Percentiles rank a stretch among this genome's conserved stretches.
Evolutionary conservation across 2,113 vertebrate species (phyloP).

Genomic region (Danio rerio): GRCz12tu NC_133176.1:45647001-45647500

Average conservation of each 20-base stretch:
- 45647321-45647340: neutral
- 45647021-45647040: slow-evolving; percentile 94
- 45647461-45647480: too few species aligned
- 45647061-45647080: slow-evolving; percentile 96
- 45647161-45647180: neutral
- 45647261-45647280: too few species aligned
- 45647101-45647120: slow-evolving; percentile 96
- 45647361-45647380: neutral
- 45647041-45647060: slow-evolving; percentile 93
- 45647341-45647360: neutral
- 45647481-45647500: too few species aligned
- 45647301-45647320: neutral
- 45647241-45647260: neutral
- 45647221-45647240: neutral
- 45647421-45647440: too few species aligned
- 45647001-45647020: slow-evolving; percentile 97
- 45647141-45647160: neutral
- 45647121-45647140: neutral
- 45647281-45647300: neutral
- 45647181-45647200: neutral
- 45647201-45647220: neutral
- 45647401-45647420: too few species aligned
- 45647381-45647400: too few species aligned
- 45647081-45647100: slow-evolving; percentile 94
- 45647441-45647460: too few species aligned